Conservation (phyloP, 2,113 vertebrate genomes). For the Zosterops pallidus region DNA sequence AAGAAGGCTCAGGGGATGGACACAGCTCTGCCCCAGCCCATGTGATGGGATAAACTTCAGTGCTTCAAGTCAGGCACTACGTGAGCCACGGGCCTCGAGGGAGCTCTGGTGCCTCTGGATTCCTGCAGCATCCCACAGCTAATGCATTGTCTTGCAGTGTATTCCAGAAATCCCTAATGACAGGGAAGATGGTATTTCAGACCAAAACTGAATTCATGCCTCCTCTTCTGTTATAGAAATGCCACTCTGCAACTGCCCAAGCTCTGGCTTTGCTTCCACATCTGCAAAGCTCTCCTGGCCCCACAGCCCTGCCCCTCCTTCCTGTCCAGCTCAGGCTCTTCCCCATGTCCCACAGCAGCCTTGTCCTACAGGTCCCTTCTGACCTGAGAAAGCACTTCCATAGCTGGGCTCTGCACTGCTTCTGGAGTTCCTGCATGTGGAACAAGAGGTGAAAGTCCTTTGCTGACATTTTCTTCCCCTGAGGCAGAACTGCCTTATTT, state of each 20-base stretch:
- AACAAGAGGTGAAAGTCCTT: neutral
- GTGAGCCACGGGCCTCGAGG: neutral
- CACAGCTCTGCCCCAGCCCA: neutral
- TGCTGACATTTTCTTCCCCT: neutral
- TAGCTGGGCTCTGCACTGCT: neutral
- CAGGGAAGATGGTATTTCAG: neutral
- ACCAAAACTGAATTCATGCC: neutral
- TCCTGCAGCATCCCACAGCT: neutral
- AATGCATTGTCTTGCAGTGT: neutral
- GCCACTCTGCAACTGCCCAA: neutral
- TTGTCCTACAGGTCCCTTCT: neutral
- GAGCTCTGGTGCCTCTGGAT: neutral
- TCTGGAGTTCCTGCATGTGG: neutral
- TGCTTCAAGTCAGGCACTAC: accelerated
- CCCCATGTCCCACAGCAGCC: neutral
- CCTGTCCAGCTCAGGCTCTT: neutral
- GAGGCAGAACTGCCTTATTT: neutral
- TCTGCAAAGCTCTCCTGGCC: neutral
- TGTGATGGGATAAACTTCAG: neutral
- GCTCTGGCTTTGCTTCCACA: neutral
- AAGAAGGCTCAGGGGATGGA: neutral
- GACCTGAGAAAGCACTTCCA: neutral
- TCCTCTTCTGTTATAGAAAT: neutral
- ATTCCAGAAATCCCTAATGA: neutral
- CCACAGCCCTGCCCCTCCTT: neutral